Conservation (phyloP, 1,140 invertebrate species). For the Arion vulgaris region DNA sequence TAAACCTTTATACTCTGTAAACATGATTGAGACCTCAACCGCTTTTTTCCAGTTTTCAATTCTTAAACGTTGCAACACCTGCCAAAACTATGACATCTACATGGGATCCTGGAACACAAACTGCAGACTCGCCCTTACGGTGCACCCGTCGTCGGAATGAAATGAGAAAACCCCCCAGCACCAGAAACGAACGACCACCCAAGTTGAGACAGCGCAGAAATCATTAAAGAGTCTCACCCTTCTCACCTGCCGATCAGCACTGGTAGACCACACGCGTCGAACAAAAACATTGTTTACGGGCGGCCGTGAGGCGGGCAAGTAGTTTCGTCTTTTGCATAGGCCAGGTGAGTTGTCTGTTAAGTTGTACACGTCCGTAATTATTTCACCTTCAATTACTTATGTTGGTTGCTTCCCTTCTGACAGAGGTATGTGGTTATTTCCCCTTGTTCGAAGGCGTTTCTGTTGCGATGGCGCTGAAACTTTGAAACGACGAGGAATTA, state of each 20-base stretch:
- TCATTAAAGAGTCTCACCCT: slow-evolving; percentile 16
- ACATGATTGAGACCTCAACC: slow-evolving; percentile 2
- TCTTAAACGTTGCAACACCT: slow-evolving; percentile 3
- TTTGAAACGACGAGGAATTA: not conserved
- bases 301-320: slow-evolving; percentile 15
- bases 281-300: slow-evolving; percentile 16
- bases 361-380: not conserved
- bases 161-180: slow-evolving; percentile 1
- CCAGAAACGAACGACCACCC: slow-evolving; percentile 1
- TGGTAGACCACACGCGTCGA: slow-evolving; percentile 4
- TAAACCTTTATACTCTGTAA: not conserved
- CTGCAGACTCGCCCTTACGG: slow-evolving; percentile 2
- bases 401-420: slow-evolving; percentile 6
- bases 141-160: slow-evolving; percentile 11
- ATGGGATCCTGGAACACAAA: slow-evolving; percentile 1
- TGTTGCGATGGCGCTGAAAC: not conserved
- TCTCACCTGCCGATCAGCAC: slow-evolving; percentile 18
- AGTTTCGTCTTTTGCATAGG: not conserved
- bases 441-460: not conserved
- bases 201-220: slow-evolving; percentile 13
- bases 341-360: slow-evolving; percentile 11
- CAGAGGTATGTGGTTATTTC: slow-evolving; percentile 5
- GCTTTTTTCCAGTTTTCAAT: not conserved
- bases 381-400: slow-evolving; percentile 4
- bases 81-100: not conserved